Evolutionary conservation across 1,140 invertebrate genomes (phyloP).

Genomic region (Chrysoperla carnea): DNA sequence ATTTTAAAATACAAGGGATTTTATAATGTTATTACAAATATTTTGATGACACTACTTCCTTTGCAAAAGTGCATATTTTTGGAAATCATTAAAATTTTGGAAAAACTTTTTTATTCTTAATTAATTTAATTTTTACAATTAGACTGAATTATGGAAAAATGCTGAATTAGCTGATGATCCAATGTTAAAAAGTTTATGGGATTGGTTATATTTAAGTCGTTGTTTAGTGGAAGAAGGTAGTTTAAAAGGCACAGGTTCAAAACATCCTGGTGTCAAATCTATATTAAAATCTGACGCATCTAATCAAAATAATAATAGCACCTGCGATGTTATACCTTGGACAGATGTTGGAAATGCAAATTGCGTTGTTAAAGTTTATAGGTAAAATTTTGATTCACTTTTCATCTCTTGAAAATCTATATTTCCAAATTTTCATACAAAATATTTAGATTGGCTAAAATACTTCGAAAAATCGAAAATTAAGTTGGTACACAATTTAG

Average conservation of each 20-base stretch:
- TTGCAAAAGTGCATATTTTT: no score
- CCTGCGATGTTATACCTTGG: conserved; percentile 33
- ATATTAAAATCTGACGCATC: conserved; percentile 33
- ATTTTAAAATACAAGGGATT: no score
- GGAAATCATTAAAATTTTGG: no score
- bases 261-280: conserved; percentile 51
- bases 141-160: conserved; percentile 42
- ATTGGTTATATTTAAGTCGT: conserved; percentile 54
- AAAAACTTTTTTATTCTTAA: no score
- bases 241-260: conserved; percentile 28
- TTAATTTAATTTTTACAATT: conserved; percentile 5
- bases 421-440: no score
- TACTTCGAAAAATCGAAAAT: no score
- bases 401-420: no score
- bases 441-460: no score
- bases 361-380: conserved; percentile 27
- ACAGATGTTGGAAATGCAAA: conserved; percentile 25
- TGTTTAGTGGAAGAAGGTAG: conserved; percentile 46
- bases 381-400: conserved; percentile 22
- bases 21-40: no score
- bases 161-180: conserved; percentile 42
- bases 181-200: conserved; percentile 47
- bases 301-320: conserved; percentile 15
- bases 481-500: no score
- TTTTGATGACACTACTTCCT: no score